Conservation (phyloP, 2,797 vertebrate species). For the Ctenosaura bakeri region DNA sequence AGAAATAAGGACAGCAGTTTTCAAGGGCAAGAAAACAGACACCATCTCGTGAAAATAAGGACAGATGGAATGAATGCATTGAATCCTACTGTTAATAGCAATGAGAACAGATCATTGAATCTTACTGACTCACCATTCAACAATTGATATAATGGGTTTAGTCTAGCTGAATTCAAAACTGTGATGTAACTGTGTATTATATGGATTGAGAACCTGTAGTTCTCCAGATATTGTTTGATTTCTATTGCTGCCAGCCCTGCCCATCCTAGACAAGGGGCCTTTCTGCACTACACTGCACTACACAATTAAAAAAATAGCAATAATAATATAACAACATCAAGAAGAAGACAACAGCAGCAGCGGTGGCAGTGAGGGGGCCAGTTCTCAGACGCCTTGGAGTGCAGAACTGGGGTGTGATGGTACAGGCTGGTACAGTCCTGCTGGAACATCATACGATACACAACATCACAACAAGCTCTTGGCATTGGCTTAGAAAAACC, state of each 20-base stretch:
- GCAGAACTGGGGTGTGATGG: conserved; percentile 34
- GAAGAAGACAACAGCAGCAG: conserved; percentile 7
- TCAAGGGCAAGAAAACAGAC: background rate
- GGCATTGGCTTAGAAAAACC: conserved; percentile 42
- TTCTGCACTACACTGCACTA: no score
- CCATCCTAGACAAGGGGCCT: background rate
- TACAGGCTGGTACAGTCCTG: background rate
- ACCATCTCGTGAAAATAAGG: background rate
- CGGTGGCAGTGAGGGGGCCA: background rate
- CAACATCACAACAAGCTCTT: conserved; percentile 54
- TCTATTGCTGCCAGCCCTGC: no score
- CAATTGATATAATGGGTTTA: no score
- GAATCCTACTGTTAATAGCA: no score
- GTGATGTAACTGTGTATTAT: no score
- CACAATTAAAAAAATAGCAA: no score
- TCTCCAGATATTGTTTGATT: no score
- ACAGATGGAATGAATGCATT: background rate
- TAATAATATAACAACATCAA: background rate
- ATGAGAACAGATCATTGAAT: no score
- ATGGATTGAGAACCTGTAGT: no score
- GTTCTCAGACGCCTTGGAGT: conserved; percentile 52
- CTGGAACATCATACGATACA: conserved; percentile 44
- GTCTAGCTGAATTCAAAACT: no score
- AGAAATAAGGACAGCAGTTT: background rate
- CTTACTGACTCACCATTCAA: no score